These are phyloP conservation scores for Sitobion miscanthi DNA, from an alignment of 1,140 invertebrate species.

Conservation along the genomic window DNA sequence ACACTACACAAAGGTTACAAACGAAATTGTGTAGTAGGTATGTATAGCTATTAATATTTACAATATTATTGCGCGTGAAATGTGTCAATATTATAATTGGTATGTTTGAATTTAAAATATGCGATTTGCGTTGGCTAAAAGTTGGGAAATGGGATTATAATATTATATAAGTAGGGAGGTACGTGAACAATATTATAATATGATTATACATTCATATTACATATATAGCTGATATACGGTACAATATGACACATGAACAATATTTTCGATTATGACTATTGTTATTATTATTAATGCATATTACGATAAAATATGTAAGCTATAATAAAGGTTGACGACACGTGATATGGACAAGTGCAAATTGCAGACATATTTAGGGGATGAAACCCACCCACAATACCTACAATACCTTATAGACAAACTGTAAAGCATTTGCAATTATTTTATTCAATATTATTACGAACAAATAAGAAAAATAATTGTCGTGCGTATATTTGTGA, in stretches of 20 bases:
- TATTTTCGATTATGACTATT: background rate
- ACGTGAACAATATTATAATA: too few species aligned
- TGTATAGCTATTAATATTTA: too few species aligned
- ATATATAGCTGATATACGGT: background rate
- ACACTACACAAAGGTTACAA: background rate
- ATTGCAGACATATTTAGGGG: background rate
- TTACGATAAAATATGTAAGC: background rate
- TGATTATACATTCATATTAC: too few species aligned
- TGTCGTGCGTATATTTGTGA: too few species aligned
- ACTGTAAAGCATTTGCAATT: background rate
- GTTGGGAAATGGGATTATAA: background rate
- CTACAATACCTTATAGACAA: background rate
- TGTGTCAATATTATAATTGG: background rate
- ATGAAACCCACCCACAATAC: background rate
- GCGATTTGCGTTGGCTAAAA: background rate
- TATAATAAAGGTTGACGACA: background rate
- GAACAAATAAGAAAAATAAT: background rate
- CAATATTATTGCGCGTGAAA: background rate
- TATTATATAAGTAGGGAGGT: background rate
- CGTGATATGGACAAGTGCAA: background rate
- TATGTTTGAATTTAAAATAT: background rate
- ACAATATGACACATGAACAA: background rate
- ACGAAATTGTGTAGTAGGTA: background rate
- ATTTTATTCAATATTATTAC: too few species aligned
- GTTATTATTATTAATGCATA: background rate